A percentile compares a stretch with the other conserved stretches of the same genome.
Evolutionary conservation across 2,888 invertebrate genomes (phyloP).

Genomic region (Orchestes rusci): DNA sequence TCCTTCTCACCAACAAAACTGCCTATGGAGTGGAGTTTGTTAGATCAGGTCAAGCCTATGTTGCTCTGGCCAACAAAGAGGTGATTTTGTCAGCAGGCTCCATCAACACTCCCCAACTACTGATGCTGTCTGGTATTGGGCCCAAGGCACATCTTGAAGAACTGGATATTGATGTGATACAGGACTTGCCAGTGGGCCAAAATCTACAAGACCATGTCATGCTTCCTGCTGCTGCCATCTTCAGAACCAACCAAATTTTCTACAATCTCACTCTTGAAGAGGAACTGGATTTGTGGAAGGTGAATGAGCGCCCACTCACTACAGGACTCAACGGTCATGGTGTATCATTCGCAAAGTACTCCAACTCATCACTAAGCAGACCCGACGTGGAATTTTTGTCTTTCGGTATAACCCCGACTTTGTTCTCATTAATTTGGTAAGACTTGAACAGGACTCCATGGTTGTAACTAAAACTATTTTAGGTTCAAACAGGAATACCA

Average conservation of each 20-base stretch:
- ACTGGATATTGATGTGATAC: constrained; percentile 1
- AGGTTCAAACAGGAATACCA: too few relatives aligned
- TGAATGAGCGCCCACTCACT: constrained; percentile 8
- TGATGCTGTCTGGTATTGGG: constrained; percentile 15
- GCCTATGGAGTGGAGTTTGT: constrained; percentile 8
- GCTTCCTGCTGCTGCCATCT: constrained; percentile 3
- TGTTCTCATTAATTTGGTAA: too few relatives aligned
- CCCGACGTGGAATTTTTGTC: too few relatives aligned
- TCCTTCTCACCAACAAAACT: too few relatives aligned
- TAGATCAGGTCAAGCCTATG: constrained; percentile 10
- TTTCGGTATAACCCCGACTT: too few relatives aligned
- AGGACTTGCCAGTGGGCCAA: constrained; percentile 10
- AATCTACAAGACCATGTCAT: constrained; percentile 8
- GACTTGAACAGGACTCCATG: too few relatives aligned
- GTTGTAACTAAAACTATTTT: too few relatives aligned
- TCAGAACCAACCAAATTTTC: constrained; percentile 12
- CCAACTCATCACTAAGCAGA: too few relatives aligned
- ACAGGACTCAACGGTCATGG: constrained; percentile 4
- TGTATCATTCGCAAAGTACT: constrained; percentile 6
- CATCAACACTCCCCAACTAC: constrained; percentile 9
- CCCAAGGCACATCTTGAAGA: constrained; percentile 2
- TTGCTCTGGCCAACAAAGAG: constrained; percentile 9
- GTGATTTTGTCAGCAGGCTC: constrained; percentile 14
- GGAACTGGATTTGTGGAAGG: constrained; percentile 3
- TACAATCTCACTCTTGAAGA: constrained; percentile 8